phyloP scores from a whole-genome alignment of 1,140 invertebrate genomes.

The Mylabris phalerata region DNA sequence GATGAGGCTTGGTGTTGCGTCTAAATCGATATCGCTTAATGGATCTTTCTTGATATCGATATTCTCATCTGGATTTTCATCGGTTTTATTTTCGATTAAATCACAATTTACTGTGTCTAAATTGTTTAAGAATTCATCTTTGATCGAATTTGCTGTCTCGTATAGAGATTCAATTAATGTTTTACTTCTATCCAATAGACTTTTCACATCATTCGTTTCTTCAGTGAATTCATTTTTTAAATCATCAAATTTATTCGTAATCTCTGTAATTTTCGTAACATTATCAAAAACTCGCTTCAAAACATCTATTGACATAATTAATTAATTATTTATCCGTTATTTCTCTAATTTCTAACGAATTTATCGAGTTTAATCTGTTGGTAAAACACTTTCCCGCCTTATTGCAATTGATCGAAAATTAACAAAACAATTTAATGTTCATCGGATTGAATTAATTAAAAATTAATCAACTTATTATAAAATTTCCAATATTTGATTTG shows the following conservation, averaged over 20 bases:
- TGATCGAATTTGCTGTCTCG: background rate
- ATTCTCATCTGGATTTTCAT: background rate
- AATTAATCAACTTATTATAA: no score
- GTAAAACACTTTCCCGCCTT: no score
- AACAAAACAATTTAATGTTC: no score
- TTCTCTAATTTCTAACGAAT: no score
- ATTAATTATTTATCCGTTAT: no score
- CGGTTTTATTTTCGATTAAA: background rate
- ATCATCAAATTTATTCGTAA: background rate
- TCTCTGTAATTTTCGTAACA: background rate
- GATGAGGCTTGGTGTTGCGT: background rate
- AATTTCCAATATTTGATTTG: no score
- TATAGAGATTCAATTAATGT: background rate
- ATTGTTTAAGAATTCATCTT: background rate
- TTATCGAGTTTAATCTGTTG: no score
- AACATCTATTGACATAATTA: no score
- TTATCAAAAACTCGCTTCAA: background rate
- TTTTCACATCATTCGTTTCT: background rate
- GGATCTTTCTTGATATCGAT: background rate
- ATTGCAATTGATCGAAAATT: no score
- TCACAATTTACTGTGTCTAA: background rate
- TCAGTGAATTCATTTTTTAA: background rate
- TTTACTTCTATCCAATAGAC: background rate
- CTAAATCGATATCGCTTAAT: background rate
- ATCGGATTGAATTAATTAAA: no score